Evolutionary conservation across 2,888 invertebrate species (phyloP).

Genomic region (Drosophila quinaria): DNA sequence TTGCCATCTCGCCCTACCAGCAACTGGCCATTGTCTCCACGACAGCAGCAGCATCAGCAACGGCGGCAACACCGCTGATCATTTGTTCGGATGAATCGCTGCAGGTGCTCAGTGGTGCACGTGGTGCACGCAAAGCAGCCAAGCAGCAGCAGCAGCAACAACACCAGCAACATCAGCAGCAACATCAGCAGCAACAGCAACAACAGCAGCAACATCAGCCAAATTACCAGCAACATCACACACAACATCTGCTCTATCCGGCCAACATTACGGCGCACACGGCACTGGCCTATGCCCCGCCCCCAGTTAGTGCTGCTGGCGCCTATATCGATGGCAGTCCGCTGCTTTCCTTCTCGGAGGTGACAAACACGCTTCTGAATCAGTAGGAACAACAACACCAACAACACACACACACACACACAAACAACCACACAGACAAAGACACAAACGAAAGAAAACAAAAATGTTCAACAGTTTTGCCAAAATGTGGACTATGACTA

Average conservation of each 20-base stretch:
- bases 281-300: slow-evolving; percentile 86
- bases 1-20: slow-evolving; percentile 60
- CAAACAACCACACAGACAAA: slow-evolving; percentile 17
- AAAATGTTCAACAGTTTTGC: slow-evolving; percentile 82
- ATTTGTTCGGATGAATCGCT: slow-evolving; percentile 66
- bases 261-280: slow-evolving; percentile 86
- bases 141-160: slow-evolving; percentile 58
- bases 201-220: slow-evolving; percentile 50
- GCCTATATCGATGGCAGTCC: slow-evolving; percentile 89
- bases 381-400: slow-evolving; percentile 85
- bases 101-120: slow-evolving; percentile 54
- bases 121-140: slow-evolving; percentile 49
- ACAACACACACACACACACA: slow-evolving; percentile 8
- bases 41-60: slow-evolving; percentile 62
- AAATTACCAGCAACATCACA: slow-evolving; percentile 65
- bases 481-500: slow-evolving; percentile 85
- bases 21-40: slow-evolving; percentile 81
- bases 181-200: no score
- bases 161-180: slow-evolving; percentile 51
- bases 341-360: slow-evolving; percentile 92
- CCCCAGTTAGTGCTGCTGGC: slow-evolving; percentile 83
- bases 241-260: slow-evolving; percentile 72
- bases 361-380: slow-evolving; percentile 91
- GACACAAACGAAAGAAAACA: slow-evolving; percentile 22
- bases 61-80: slow-evolving; percentile 67